Conservation (phyloP, 2,797 vertebrate genomes). For the Scarus forsteni region DNA sequence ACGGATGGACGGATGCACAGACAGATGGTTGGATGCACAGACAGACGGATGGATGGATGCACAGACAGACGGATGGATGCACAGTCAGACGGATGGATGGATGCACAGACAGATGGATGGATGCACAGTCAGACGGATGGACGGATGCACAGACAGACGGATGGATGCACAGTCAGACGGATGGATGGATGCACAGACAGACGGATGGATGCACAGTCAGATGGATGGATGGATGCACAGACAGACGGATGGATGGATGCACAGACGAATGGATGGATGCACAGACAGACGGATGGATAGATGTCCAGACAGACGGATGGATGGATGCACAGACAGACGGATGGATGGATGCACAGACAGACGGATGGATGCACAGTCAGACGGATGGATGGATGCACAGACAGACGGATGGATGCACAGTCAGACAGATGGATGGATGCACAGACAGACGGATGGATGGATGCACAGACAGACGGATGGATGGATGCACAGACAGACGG, state of each 20-base stretch:
- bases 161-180: too few species aligned
- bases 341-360: neutral
- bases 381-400: too few species aligned
- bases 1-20: constrained; percentile 1
- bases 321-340: neutral
- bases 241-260: neutral
- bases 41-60: constrained; percentile 3
- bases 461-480: neutral
- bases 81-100: constrained; percentile 12
- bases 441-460: too few species aligned
- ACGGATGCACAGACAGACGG: constrained; percentile 1
- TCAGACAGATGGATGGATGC: too few species aligned
- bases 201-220: too few species aligned
- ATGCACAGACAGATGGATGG: neutral
- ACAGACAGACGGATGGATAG: neutral
- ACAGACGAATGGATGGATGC: constrained; percentile 14
- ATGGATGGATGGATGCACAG: too few species aligned
- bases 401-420: neutral
- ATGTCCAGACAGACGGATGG: neutral
- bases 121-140: too few species aligned
- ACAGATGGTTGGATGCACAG: too few species aligned
- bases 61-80: too few species aligned
- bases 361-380: constrained; percentile 21
- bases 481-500: constrained; percentile 2
- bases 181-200: neutral